Base-by-base conservation (phyloP, 2,113 vertebrate species). In the Ictalurus punctatus region DNA sequence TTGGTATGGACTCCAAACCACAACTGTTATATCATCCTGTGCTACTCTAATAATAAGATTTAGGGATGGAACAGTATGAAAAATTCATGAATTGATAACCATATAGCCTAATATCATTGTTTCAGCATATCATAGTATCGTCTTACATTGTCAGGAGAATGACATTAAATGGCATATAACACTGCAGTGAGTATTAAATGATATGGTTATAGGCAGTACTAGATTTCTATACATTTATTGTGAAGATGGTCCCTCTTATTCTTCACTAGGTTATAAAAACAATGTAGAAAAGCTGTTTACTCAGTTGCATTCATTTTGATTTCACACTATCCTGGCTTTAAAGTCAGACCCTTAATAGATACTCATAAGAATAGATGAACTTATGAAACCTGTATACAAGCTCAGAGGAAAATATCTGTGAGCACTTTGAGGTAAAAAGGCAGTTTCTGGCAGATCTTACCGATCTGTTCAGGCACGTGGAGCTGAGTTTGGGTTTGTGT, bases 401-500 rank as follows among this genome's bases (percentile, higher is more conserved):
- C 23, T 61, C 27, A 23, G 44, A 34, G 40, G 17, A 48, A 27
- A 17, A 37, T 23, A 79, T 65, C 25, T 79, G 44, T 73, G 23
- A 65, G 59, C 25, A 37, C 3, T 1, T 27, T 59, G 76, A 58
- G 14, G 9, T 17, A 21, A 8, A 84, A 84, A 13, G 5, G 23
- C 27, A 61, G 23, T n/a, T 74, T 19, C 40, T 30, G 30, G 83
- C 0, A 9, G 6, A 40, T 12, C 92, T 91, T 89, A 95, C 96
- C 95, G 86, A 96, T 96, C 78, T 96, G 95, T 37, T 92, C 95
- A 91, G 96, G 96, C 58, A 92, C 90, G 69, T 96, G 95, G 14
- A 91, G 93, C 6, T 95, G 94, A 69, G 96, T 95, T 85, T 90
- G 92, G 63, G 91, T 85, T 91, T 95, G 94, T 82, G 94, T 92